phyloP scores from a whole-genome alignment of 2,113 vertebrate species.

The Puma concolor region DNA sequence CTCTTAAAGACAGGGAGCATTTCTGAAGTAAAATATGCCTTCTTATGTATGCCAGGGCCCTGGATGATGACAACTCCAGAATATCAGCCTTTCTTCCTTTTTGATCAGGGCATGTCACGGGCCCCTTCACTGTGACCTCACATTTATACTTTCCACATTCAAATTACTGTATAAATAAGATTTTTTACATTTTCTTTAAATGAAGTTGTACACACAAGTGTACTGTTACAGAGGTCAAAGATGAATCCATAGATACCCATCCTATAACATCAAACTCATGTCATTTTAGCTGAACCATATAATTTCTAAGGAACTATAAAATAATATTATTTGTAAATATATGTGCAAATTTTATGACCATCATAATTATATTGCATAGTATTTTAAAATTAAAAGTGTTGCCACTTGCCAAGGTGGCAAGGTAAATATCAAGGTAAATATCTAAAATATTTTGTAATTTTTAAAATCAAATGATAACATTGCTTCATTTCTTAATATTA shows the following conservation, averaged over 20 bases:
- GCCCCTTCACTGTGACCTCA: neutral
- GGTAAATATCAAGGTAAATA: neutral
- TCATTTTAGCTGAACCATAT: neutral
- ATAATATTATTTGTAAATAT: neutral
- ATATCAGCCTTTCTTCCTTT: neutral
- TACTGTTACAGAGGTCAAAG: neutral
- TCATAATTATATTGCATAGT: neutral
- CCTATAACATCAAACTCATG: neutral
- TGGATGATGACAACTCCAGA: neutral
- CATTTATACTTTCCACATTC: neutral
- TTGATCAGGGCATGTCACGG: neutral
- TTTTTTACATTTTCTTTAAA: neutral
- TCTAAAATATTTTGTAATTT: neutral
- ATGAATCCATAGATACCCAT: neutral
- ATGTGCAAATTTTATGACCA: neutral
- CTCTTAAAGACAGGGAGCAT: neutral
- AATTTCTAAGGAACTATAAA: neutral
- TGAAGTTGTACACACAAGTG: neutral
- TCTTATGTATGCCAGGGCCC: neutral
- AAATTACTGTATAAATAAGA: neutral
- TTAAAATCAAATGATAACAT: neutral
- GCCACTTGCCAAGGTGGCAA: neutral
- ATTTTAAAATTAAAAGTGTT: neutral
- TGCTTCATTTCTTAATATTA: constrained; percentile 6
- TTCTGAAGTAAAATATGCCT: neutral